Conservation (phyloP, 2,797 vertebrate species). For the Tokudaia muenninki region DNA sequence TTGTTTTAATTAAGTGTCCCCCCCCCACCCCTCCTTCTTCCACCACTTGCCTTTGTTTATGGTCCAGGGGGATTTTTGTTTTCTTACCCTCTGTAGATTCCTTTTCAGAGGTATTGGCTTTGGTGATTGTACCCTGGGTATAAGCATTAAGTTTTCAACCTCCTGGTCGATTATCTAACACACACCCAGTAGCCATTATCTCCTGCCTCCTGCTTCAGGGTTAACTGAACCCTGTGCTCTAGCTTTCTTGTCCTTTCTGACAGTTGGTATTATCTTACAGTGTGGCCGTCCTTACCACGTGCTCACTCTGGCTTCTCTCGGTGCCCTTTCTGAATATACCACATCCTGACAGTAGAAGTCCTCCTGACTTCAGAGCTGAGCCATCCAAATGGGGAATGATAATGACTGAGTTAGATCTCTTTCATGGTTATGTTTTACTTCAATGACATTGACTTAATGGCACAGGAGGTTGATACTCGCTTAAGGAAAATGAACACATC, state of each 20-base stretch:
- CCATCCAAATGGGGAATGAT: not conserved
- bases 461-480: not conserved
- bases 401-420: constrained; percentile 31
- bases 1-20: not conserved
- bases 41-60: not conserved
- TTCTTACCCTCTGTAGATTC: not conserved
- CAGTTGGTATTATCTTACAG: not conserved
- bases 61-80: not conserved
- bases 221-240: not conserved
- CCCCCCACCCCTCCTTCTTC: not conserved
- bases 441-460: not conserved
- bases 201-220: not conserved
- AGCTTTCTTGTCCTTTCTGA: constrained; percentile 22
- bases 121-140: not conserved
- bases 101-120: not conserved
- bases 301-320: not conserved
- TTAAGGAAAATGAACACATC: not conserved
- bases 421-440: not conserved
- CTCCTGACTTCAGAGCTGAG: constrained; percentile 41
- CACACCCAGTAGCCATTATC: not conserved
- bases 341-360: not conserved
- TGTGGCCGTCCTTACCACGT: not conserved
- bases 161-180: not conserved
- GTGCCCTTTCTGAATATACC: not conserved
- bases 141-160: not conserved